Base-by-base conservation (phyloP, 2,888 invertebrate genomes). In the Scaptomyza cyrtandrae region DNA sequence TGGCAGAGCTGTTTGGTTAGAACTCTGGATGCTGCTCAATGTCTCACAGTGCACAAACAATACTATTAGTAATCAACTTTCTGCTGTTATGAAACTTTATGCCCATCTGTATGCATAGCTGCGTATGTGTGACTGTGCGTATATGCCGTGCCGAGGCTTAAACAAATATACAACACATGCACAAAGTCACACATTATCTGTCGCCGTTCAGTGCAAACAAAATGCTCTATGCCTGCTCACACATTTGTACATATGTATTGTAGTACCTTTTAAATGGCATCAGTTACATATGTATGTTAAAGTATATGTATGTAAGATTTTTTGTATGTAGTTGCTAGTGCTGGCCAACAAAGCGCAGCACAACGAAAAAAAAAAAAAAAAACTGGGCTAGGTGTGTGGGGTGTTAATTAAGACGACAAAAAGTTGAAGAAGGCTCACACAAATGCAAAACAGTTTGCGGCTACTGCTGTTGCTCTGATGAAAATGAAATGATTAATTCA, bases 401-500 rank as follows among this genome's bases (percentile, higher is more conserved):
- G 75, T 78, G 80, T 60, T 78, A 80, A 80, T 75, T 78, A 68
- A 80, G 74, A 71, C 67, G 71, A 67, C 61, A 80, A 69, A 75
- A 68, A 61, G 24, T 55, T 41, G 50, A 64, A 68, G 65, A 64
- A 68, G 65, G 62, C 50, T 59, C 45, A 63, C 60, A 59, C 59
- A 58, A 55, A 72, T 61, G 60, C 62, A 71, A 71, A 62, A 46
- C 61, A 54, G 53, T 49, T 72, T 59, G 49, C 19, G 33, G 58
- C 55, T 54, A 43, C 46, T 52, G 31, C 33, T 64, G 55, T 35
- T 50, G 35, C 35, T 48, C 48, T 35, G 35, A 57, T 72, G 59
- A 73, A 75, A 75, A 45, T 61, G 46, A 55, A 76, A 81, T 81
- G 79, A 79, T 84, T 81, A 71, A 84, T 81, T 81, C 59, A 71